Evolutionary conservation across 2,888 invertebrate species (phyloP), one percentile per base, ranked within the genome.

Genomic region (Tinea trinotella): DNA sequence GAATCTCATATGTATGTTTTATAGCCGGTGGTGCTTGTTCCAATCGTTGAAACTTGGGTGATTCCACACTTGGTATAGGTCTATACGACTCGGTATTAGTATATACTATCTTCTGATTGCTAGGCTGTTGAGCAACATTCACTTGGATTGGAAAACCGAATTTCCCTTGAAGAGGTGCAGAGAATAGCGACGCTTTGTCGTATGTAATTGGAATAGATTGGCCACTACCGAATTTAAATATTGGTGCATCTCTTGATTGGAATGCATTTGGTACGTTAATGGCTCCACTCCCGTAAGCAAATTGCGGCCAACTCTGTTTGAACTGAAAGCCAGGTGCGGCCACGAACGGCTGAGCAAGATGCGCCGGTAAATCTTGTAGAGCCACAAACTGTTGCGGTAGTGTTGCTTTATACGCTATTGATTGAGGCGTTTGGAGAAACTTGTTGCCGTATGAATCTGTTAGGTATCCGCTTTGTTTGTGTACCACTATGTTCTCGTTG

Each of bases 391-490:
- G 77, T 58, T 82, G 83, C 6, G 83, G 80, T 55, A 74, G 70
- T 3, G 70, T 69, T 15, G 71, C 62, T 57, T 71, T 77, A 56
- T 80, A 83, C 0, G 76, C 64, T 2, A 75, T 56, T 13, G 69
- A 58, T 55, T 77, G 77, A 24, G 80, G 78, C 1, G 70, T 61
- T 55, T 67, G 71, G 22, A 74, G 69, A 58, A 74, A 83, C 59
- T 66, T 69, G 54, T 85, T 82, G 18, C 85, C 85, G 57, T 85
- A 85, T 0, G 85, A 85, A 59, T 85, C 85, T 60, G 70, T 79
- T 56, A 84, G 62, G 22, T 67, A 73, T 17, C 69, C 70, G 55
- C 73, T 74, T 15, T 67, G 62, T 46, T 71, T 75, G 49, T 74
- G 73, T 17, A 71, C 62, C 35, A 66, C 59, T 4, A 65, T 56